Evolutionary conservation across 1,140 invertebrate species (phyloP).

Genomic region (Thalassaphorura encarpata): DNA sequence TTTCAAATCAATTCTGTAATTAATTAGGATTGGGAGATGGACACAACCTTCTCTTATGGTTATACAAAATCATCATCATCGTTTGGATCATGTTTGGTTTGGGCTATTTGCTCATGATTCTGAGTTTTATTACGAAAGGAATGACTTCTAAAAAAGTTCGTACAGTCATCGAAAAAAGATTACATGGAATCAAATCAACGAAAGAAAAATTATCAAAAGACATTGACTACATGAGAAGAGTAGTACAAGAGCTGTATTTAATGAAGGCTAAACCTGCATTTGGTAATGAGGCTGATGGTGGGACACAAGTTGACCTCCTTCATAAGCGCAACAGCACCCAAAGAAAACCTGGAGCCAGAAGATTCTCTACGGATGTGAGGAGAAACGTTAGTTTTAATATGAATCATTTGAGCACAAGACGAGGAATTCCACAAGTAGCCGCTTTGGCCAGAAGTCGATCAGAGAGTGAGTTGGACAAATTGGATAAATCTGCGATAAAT

Average conservation of each 20-base stretch:
- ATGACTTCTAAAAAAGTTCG: constrained; percentile 62
- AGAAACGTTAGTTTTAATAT: background rate
- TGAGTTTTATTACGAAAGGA: constrained; percentile 68
- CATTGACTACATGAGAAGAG: constrained; percentile 56
- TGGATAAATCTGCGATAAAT: constrained; percentile 13
- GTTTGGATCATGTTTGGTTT: constrained; percentile 80
- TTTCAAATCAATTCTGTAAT: background rate
- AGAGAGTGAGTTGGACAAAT: constrained; percentile 20
- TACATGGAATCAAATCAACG: constrained; percentile 44
- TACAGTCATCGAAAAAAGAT: constrained; percentile 56
- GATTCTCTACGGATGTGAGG: background rate
- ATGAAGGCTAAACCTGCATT: constrained; percentile 52
- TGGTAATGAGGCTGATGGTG: background rate
- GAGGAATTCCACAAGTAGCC: background rate
- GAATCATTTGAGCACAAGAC: background rate
- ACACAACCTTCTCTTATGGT: constrained; percentile 42
- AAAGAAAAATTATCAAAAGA: constrained; percentile 64
- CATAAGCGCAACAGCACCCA: background rate
- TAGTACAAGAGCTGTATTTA: constrained; percentile 66
- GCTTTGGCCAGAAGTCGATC: constrained; percentile 13
- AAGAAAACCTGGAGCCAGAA: background rate
- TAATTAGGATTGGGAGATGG: constrained; percentile 24
- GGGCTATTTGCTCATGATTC: constrained; percentile 82
- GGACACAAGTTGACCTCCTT: background rate
- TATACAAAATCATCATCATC: constrained; percentile 62